Evolutionary conservation across 35 echinoderm and acorn worm species (phyloP).

Genomic region (Stichopus chloronotus): DNA sequence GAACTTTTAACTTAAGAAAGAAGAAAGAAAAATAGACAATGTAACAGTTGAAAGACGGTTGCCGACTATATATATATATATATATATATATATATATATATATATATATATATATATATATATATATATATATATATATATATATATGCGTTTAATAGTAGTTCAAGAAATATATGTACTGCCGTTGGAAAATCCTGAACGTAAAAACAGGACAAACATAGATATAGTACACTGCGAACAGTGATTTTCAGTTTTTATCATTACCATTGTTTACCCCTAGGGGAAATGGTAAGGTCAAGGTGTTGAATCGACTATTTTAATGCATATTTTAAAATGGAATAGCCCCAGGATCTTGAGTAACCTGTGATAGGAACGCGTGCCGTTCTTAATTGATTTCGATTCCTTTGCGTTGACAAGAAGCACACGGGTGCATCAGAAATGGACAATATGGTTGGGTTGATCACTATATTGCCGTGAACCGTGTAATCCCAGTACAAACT

Average conservation of each 20-base stretch:
- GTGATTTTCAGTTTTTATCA: conserved; percentile 46
- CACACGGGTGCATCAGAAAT: background rate
- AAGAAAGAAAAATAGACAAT: background rate
- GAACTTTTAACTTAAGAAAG: background rate
- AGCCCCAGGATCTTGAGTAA: conserved; percentile 20
- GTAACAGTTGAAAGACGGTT: background rate
- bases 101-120: too few relatives aligned
- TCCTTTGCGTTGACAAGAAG: conserved; percentile 26
- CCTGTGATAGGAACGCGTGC: background rate
- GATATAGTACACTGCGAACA: background rate
- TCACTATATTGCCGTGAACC: background rate
- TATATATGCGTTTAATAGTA: too few relatives aligned
- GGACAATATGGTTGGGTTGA: background rate
- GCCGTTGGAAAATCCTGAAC: background rate
- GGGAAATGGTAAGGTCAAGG: conserved; percentile 49
- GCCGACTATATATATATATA: background rate
- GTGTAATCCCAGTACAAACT: background rate
- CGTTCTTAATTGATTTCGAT: conserved; percentile 35
- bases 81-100: too few relatives aligned
- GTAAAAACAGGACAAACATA: conserved; percentile 19
- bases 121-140: too few relatives aligned
- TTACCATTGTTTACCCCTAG: conserved; percentile 25
- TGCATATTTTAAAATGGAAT: conserved; percentile 26
- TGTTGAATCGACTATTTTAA: conserved; percentile 42
- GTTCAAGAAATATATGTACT: background rate